phyloP scores from a whole-genome alignment of 2,888 invertebrate species.

The Lochmaea crataegi region DNA sequence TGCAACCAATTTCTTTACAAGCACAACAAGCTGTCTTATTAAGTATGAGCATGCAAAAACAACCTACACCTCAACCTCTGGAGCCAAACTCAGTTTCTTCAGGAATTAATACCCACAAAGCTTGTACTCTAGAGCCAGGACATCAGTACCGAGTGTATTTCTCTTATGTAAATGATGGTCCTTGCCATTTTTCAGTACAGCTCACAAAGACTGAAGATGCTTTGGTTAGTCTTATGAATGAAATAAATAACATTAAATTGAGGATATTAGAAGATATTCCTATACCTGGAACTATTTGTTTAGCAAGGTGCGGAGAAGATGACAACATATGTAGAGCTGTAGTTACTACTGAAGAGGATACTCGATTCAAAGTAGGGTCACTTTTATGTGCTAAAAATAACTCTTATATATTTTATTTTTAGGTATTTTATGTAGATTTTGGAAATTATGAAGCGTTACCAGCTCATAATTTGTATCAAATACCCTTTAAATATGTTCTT shows the following conservation, averaged over 20 bases:
- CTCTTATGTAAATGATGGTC: conserved; percentile 84
- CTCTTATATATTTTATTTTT: conserved; percentile 9
- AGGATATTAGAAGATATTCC: conserved; percentile 75
- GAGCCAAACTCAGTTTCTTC: conserved; percentile 11
- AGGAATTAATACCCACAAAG: conserved; percentile 66
- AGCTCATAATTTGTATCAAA: conserved; percentile 78
- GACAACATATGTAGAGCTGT: conserved; percentile 80
- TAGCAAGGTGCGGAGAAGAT: conserved; percentile 78
- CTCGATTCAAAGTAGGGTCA: conserved; percentile 71
- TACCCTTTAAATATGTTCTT: conserved; percentile 78
- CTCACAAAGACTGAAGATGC: conserved; percentile 71
- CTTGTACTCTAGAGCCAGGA: conserved; percentile 67
- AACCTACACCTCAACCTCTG: background rate
- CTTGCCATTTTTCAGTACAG: conserved; percentile 81
- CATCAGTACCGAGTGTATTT: conserved; percentile 77
- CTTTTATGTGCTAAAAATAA: too few species aligned
- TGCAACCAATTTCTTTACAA: conserved; percentile 65
- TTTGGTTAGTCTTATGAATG: conserved; percentile 77
- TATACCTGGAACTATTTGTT: conserved; percentile 80
- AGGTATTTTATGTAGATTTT: conserved; percentile 82
- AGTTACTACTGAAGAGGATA: conserved; percentile 77
- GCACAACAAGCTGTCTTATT: conserved; percentile 65
- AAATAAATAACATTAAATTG: conserved; percentile 74
- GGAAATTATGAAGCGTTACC: conserved; percentile 81
- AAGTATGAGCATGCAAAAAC: conserved; percentile 63